These are phyloP conservation scores for Siniperca undulata DNA, from an alignment of 2,797 vertebrate species.

Conservation along the genomic window DNA sequence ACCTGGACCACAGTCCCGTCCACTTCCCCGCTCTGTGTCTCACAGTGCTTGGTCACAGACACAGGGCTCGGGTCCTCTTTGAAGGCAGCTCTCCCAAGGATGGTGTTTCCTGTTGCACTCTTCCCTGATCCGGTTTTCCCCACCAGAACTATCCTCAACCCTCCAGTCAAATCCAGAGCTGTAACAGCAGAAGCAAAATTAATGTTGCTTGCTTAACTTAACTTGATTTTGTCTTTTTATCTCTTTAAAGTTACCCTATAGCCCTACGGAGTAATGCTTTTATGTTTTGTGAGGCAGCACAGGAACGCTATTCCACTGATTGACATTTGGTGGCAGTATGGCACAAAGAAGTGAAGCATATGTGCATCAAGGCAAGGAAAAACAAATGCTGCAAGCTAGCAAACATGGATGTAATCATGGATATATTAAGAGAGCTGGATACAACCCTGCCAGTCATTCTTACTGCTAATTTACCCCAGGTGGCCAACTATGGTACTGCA, in stretches of 20 bases:
- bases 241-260: neutral
- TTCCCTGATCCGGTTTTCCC: constrained; percentile 84
- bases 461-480: neutral
- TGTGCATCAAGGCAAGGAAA: too few relatives aligned
- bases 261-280: neutral
- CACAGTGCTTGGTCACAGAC: constrained; percentile 79
- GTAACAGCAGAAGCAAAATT: constrained; percentile 24
- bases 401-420: neutral
- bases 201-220: neutral
- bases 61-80: constrained; percentile 73
- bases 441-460: neutral
- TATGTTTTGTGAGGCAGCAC: neutral
- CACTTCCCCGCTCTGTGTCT: constrained; percentile 63
- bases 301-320: neutral
- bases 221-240: neutral
- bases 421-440: neutral
- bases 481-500: neutral
- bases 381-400: neutral
- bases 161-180: constrained; percentile 75
- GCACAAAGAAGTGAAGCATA: neutral
- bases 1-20: constrained; percentile 75
- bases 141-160: constrained; percentile 81
- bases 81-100: constrained; percentile 76
- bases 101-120: constrained; percentile 83
- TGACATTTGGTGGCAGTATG: neutral